Base-by-base conservation (phyloP, 2,797 vertebrate species). In the Melopsittacus undulatus region DNA sequence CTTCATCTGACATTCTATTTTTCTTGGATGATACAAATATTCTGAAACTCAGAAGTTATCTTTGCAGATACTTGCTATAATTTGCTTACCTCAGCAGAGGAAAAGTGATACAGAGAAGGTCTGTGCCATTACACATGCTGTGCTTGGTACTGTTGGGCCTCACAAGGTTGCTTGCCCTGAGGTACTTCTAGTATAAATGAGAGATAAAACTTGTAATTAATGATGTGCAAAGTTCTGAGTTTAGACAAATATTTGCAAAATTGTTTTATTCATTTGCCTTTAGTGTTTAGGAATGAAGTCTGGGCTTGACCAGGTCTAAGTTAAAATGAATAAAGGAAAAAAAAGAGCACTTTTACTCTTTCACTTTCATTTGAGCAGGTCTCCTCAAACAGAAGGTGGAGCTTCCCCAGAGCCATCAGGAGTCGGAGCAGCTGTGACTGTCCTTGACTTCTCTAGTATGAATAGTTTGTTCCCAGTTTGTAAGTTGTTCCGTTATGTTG, bases 151-250 rank as follows among this genome's bases (percentile, higher is more conserved):
- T 64, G 6, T 16, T 76, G 80, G 92, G 95, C 92, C 94, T 95
- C 89, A 59, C 10, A 5, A 52, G 54, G n/a, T 27, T 93, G 51
- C 68, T 36, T 57, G 75, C 83, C 51, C 72, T 68, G 63, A 46
- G 62, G 42, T 72, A n/a, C 56, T 87, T 74, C 34, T 67, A 85
- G 48, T 48, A 67, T 23, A 90, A 95, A 77, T 80, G 92, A 51
- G 84, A 96, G 92, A 96, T 94, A 92, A 92, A 91, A 42, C 61
- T 70, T 1, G 1, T 79, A 90, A 94, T 93, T 94, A 80, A 92
- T 85, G 87, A 92, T 24, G 68, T 90, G 86, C 48, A 45, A 91
- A 87, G 63, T 49, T 80, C 45, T 63, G 26, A 46, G 52, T 92
- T 93, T n/a, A 85, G 68, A 63, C 83, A 91, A 94, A 85, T 77